These are phyloP conservation scores for Platichthys stellatus DNA, from an alignment of 2,113 vertebrate genomes.

Conservation along the genomic window DNA sequence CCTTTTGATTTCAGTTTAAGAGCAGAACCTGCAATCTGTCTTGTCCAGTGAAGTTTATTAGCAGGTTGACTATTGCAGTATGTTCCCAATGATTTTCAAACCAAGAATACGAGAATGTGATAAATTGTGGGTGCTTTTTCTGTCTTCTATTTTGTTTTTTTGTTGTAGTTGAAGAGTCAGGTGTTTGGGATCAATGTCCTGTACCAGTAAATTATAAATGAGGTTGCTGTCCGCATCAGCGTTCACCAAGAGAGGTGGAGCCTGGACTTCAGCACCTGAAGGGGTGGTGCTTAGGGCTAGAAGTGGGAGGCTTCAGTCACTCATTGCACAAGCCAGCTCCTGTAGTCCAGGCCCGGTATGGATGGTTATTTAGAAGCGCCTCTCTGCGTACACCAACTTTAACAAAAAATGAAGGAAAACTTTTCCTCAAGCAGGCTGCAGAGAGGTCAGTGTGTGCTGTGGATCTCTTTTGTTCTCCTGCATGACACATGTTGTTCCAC, in stretches of 20 bases:
- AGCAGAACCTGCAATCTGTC: slow-evolving; percentile 10
- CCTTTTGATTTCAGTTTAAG: slow-evolving; percentile 44
- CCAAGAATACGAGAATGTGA: neutral
- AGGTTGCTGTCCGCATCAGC: neutral
- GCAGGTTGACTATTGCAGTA: slow-evolving; percentile 7
- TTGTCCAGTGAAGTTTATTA: slow-evolving; percentile 39
- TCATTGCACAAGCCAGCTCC: slow-evolving; percentile 17
- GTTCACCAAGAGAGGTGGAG: neutral
- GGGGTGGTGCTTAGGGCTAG: neutral
- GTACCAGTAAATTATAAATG: neutral
- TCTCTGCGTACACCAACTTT: slow-evolving; percentile 17
- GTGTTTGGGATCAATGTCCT: neutral
- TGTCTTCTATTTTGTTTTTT: neutral
- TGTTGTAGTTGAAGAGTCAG: neutral
- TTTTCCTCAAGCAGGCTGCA: slow-evolving; percentile 13
- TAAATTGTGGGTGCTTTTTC: neutral
- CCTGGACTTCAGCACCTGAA: slow-evolving; percentile 35
- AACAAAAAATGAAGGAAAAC: slow-evolving; percentile 34
- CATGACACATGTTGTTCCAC: slow-evolving; percentile 34
- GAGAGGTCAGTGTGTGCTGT: slow-evolving; percentile 39
- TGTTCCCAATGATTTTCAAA: neutral
- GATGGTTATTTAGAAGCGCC: slow-evolving; percentile 11
- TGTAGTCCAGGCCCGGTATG: slow-evolving; percentile 11
- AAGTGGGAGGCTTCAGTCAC: slow-evolving; percentile 26
- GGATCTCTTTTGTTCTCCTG: slow-evolving; percentile 32